Evolutionary conservation across 2,888 invertebrate species (phyloP).

Genomic region (Melolontha melolontha): DNA sequence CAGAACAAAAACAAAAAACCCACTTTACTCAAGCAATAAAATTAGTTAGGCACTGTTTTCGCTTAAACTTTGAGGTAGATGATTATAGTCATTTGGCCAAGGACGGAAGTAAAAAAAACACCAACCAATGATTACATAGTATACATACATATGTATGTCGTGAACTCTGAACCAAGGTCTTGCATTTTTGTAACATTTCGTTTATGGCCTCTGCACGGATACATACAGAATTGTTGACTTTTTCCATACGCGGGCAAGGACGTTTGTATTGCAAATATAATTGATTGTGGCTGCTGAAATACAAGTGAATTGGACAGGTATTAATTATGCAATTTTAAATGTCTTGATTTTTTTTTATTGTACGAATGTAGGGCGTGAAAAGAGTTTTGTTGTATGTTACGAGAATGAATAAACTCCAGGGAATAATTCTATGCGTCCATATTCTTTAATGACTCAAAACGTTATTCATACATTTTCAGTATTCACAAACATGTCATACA

Average conservation of each 20-base stretch:
- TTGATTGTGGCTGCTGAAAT: neutral
- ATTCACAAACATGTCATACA: no score
- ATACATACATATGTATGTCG: neutral
- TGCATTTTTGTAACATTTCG: conserved; percentile 23
- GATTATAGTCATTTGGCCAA: conserved; percentile 21
- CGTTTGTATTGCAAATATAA: neutral
- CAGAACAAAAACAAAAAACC: no score
- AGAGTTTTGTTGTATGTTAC: no score
- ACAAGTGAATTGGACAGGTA: no score
- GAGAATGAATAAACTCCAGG: no score
- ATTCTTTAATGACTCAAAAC: no score
- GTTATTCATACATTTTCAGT: no score
- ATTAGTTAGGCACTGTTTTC: conserved; percentile 8
- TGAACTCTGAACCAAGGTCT: conserved; percentile 14
- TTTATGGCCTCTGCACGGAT: neutral
- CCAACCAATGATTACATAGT: conserved; percentile 18
- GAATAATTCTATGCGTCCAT: no score
- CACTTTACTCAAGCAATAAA: conserved; percentile 4
- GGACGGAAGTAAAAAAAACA: conserved; percentile 21
- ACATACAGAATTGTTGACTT: neutral
- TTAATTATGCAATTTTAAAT: no score
- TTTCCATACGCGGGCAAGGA: neutral
- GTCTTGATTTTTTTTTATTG: neutral
- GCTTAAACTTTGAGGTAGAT: conserved; percentile 5
- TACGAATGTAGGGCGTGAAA: no score